Evolutionary conservation across 2,113 vertebrate species (phyloP), one percentile per base, ranked within the genome.

Genomic region (Apistogramma diplotaenia): DNA sequence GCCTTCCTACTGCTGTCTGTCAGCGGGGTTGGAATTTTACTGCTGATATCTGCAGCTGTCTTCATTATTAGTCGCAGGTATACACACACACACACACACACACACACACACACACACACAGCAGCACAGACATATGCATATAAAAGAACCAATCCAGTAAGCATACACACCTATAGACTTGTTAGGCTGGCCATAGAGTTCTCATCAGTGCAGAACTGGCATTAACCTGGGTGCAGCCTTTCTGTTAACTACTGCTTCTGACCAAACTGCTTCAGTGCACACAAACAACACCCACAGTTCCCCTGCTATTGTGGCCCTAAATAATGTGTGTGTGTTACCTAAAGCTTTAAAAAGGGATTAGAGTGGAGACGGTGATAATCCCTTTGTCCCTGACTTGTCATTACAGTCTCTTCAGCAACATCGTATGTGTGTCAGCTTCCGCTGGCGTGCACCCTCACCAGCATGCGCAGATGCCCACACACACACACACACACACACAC

Each of bases 31-130:
- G 97, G 97, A 92, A 95, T 98, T 88, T 96, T 99, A 6, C 95
- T 99, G 94, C 96, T 99, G 93, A 97, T 99, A 93, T 97, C 99
- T 87, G 96, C 97, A 61, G 96, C 96, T 23, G 96, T 97, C 70
- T 98, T 99, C 95, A 95, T 99, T 94, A 98, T 99, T 93, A 98
- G 96, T 89, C 96, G 96, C 95, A 98, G 98, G 98, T 99, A 97
- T 89, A 91, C 19, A 85, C 25, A 75, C 31, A 90, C 53, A 62
- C 70, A 78, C 61, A 76, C 19, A 37, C 19, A 61, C 1, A 40
- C 31, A 40, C 35, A 16, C 19, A 61, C 1, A 40, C 31, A 40
- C 35, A 16, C 1, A 65, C 61, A 49, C 65, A 65, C 59, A 70
- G 62, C 40, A 49, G 46, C 76, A 81, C 59, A 61, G 51, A 67